Conservation (phyloP, 53 echinoderm and acorn worm species). For the Holothuria leucospilota region DNA sequence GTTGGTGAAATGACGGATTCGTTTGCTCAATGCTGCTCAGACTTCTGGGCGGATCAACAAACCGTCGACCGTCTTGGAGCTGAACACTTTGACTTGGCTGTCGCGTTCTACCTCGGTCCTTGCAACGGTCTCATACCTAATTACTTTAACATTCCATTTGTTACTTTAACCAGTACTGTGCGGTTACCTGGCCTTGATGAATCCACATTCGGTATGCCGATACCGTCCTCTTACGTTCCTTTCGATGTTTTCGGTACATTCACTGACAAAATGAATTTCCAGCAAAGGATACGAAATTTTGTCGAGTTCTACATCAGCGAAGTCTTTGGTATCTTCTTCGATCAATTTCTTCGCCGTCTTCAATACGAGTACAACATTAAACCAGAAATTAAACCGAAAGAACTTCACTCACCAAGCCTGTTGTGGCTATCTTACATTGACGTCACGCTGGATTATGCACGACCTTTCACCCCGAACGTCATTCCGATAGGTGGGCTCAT, state of each 20-base stretch:
- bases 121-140: constrained; percentile 76
- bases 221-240: constrained; percentile 73
- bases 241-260: constrained; percentile 54
- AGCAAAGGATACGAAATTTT: constrained; percentile 57
- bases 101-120: constrained; percentile 57
- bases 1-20: not conserved
- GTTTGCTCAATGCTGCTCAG: constrained; percentile 34
- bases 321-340: not conserved
- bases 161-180: constrained; percentile 64
- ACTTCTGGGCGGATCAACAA: constrained; percentile 47
- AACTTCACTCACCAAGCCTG: constrained; percentile 54
- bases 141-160: constrained; percentile 61
- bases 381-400: constrained; percentile 40
- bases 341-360: not conserved
- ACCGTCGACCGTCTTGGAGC: constrained; percentile 38
- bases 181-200: constrained; percentile 47
- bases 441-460: constrained; percentile 68
- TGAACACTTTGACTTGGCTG: constrained; percentile 64
- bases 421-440: constrained; percentile 67
- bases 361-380: constrained; percentile 39
- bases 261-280: constrained; percentile 71
- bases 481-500: constrained; percentile 56
- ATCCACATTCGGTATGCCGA: constrained; percentile 55
- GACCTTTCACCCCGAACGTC: constrained; percentile 69
- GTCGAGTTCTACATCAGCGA: constrained; percentile 2